Conservation (phyloP, 2,797 vertebrate species). For the Phataginus tetradactyla region DNA sequence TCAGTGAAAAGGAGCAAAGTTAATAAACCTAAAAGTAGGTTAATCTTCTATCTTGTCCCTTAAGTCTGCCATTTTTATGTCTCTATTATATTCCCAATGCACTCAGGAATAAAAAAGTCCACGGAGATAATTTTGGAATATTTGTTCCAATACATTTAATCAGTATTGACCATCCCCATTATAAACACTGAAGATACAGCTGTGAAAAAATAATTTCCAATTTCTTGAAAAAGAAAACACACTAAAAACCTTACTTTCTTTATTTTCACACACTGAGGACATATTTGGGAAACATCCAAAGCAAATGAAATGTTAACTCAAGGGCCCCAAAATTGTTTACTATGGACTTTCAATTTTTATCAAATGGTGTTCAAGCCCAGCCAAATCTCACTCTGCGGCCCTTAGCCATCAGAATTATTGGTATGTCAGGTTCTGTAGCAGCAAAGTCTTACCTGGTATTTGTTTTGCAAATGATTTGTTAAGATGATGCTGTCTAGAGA, state of each 20-base stretch:
- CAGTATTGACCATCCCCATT: neutral
- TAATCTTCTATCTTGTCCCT: slow-evolving; percentile 63
- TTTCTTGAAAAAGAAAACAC: slow-evolving; percentile 19
- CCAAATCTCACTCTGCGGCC: neutral
- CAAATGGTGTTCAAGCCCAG: neutral
- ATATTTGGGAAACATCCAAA: neutral
- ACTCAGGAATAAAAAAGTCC: slow-evolving; percentile 32
- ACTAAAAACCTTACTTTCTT: neutral
- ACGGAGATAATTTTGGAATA: slow-evolving; percentile 2
- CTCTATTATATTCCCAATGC: slow-evolving; percentile 61
- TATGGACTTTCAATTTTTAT: neutral
- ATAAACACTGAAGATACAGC: neutral
- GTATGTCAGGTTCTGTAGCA: neutral
- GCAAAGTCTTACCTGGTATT: neutral
- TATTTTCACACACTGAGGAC: slow-evolving; percentile 9
- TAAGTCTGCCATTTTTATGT: slow-evolving; percentile 66
- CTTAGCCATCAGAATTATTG: neutral
- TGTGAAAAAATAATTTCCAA: neutral
- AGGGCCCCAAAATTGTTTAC: neutral
- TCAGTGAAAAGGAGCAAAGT: slow-evolving; percentile 62
- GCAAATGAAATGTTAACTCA: neutral
- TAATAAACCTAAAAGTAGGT: slow-evolving; percentile 77
- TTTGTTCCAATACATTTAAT: slow-evolving; percentile 26
- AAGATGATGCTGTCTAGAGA: neutral
- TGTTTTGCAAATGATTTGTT: neutral